A percentile compares a stretch with the other conserved stretches of the same genome.
phyloP scores from a whole-genome alignment of 2,797 vertebrate species.

The Lithobates sylvaticus region DNA sequence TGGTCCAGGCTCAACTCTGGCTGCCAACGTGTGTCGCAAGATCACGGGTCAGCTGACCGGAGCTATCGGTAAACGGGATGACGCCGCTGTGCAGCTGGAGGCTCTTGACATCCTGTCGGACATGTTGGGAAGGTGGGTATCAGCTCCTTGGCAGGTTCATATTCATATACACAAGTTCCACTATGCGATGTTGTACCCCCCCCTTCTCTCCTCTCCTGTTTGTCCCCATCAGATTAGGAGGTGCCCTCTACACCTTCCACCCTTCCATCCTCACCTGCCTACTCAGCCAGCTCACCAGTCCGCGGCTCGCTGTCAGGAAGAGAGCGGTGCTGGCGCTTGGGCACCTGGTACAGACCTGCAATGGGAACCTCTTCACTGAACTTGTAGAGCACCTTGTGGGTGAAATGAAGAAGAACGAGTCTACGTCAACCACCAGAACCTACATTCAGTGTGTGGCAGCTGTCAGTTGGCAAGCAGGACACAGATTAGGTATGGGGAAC shows the following conservation, averaged over 20 bases:
- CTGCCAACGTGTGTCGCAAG: constrained; percentile 88
- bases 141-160: neutral
- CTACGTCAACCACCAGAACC: constrained; percentile 84
- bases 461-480: constrained; percentile 90
- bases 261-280: constrained; percentile 89
- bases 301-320: constrained; percentile 92
- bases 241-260: constrained; percentile 86
- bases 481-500: constrained; percentile 85
- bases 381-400: constrained; percentile 87
- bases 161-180: neutral
- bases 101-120: constrained; percentile 95
- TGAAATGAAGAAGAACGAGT: constrained; percentile 77
- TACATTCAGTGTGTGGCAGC: constrained; percentile 94
- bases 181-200: neutral
- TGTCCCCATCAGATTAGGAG: constrained; percentile 81
- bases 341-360: constrained; percentile 91
- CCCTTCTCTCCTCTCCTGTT: neutral
- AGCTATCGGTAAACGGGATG: constrained; percentile 90
- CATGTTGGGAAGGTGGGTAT: constrained; percentile 90
- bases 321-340: constrained; percentile 90
- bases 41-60: constrained; percentile 92
- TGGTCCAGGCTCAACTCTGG: constrained; percentile 83
- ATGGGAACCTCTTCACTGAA: constrained; percentile 85
- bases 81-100: constrained; percentile 91
- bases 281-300: constrained; percentile 89